phyloP scores from a whole-genome alignment of 2,797 vertebrate species.

The Pangasius mekongensis region DNA sequence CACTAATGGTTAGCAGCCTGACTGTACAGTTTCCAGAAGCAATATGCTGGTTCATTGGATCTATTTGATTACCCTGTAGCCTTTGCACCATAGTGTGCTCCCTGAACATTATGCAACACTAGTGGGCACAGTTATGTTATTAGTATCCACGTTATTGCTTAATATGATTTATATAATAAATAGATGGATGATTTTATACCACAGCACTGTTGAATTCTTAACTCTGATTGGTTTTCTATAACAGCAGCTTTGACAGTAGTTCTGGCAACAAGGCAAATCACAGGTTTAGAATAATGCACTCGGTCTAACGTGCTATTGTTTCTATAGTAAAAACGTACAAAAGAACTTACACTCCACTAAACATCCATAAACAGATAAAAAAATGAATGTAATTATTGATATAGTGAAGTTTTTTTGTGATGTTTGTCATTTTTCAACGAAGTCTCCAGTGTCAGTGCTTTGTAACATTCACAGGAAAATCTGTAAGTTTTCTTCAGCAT shows the following conservation, averaged over 20 bases:
- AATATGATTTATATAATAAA: not conserved
- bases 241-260: not conserved
- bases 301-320: not conserved
- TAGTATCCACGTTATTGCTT: not conserved
- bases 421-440: not conserved
- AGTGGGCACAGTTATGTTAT: not conserved
- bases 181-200: not conserved
- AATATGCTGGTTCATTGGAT: not conserved
- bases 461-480: not conserved
- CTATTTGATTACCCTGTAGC: not conserved
- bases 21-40: slow-evolving; percentile 2
- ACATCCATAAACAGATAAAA: not conserved
- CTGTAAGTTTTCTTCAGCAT: not conserved
- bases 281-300: not conserved
- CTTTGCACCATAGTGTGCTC: not conserved
- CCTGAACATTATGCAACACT: not conserved
- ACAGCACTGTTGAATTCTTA: not conserved
- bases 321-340: not conserved
- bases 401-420: not conserved
- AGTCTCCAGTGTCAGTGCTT: not conserved
- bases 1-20: not conserved
- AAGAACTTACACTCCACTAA: not conserved
- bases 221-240: not conserved
- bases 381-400: not conserved
- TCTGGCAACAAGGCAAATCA: not conserved